Percentiles rank a stretch among this genome's conserved stretches.
These are phyloP conservation scores for Anoplius nigerrimus DNA, from an alignment of 2,888 invertebrate species.

Conservation along the genomic window DNA sequence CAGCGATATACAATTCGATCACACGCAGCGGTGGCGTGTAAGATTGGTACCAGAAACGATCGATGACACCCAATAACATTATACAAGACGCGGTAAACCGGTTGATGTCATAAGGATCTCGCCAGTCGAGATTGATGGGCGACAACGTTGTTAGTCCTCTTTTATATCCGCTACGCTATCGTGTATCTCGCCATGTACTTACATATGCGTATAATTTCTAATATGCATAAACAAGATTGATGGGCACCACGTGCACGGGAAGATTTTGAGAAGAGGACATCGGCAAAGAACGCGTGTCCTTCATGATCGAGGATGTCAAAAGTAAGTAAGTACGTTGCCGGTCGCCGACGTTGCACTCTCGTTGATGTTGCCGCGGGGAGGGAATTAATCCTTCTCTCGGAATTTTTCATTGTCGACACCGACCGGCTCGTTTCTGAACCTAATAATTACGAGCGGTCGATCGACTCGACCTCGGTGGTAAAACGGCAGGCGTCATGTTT, in stretches of 20 bases:
- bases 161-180: conserved; percentile 32
- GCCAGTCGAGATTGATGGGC: conserved; percentile 48
- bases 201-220: conserved; percentile 48
- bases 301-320: background rate
- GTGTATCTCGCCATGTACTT: conserved; percentile 47
- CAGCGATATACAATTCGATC: background rate
- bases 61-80: conserved; percentile 44
- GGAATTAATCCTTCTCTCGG: conserved; percentile 56
- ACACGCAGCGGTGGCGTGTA: too few relatives aligned
- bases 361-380: conserved; percentile 34
- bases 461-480: conserved; percentile 48
- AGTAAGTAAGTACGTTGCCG: conserved; percentile 17
- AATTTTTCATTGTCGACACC: conserved; percentile 60
- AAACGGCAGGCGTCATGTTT: conserved; percentile 40
- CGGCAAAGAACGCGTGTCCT: conserved; percentile 27
- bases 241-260: conserved; percentile 49
- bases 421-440: conserved; percentile 43
- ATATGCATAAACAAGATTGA: conserved; percentile 59
- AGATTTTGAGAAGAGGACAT: conserved; percentile 44
- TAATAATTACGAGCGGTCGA: conserved; percentile 58
- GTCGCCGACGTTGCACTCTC: background rate
- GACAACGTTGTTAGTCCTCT: conserved; percentile 50
- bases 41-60: background rate
- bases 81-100: conserved; percentile 42
- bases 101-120: conserved; percentile 31